Percentiles rank a stretch among this genome's conserved stretches.
phyloP scores from a whole-genome alignment of 1,140 invertebrate genomes.

The Scylla paramamosain region DNA sequence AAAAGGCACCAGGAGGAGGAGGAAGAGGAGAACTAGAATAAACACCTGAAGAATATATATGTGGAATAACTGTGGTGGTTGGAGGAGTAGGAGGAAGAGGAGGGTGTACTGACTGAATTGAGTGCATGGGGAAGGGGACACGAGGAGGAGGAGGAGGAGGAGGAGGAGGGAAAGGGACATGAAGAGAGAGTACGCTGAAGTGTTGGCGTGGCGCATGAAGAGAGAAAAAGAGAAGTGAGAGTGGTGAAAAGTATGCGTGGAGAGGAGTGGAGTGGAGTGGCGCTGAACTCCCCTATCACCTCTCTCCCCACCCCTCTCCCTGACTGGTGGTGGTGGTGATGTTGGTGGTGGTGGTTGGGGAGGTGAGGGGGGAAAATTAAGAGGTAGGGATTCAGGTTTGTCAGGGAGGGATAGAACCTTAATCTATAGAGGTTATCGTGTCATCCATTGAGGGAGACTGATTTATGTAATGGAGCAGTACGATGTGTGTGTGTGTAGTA shows the following conservation, averaged over 20 bases:
- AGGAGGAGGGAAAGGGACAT: not conserved
- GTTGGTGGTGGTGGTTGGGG: too few relatives aligned
- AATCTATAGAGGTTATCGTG: not conserved
- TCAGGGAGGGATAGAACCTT: not conserved
- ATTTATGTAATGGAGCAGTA: not conserved
- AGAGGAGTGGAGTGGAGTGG: too few relatives aligned
- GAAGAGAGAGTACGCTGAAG: not conserved
- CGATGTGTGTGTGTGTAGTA: too few relatives aligned
- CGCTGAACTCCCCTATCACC: too few relatives aligned
- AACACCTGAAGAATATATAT: not conserved
- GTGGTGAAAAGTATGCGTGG: too few relatives aligned
- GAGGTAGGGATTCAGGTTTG: not conserved
- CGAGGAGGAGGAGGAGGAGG: not conserved
- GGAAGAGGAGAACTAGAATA: not conserved
- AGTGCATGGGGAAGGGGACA: not conserved
- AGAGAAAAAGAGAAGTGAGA: not conserved
- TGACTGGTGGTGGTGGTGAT: too few relatives aligned
- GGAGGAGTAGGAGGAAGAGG: not conserved
- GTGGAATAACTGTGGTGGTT: not conserved
- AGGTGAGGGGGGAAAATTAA: not conserved
- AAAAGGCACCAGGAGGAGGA: not conserved
- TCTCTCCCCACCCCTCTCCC: too few relatives aligned
- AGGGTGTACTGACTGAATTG: not conserved
- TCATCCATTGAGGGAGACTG: not conserved
- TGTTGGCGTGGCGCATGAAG: not conserved